A percentile compares a stretch with the other conserved stretches of the same genome.
phyloP scores from a whole-genome alignment of 1,140 invertebrate genomes.

The Pseudomyrmex dendroicus region DNA sequence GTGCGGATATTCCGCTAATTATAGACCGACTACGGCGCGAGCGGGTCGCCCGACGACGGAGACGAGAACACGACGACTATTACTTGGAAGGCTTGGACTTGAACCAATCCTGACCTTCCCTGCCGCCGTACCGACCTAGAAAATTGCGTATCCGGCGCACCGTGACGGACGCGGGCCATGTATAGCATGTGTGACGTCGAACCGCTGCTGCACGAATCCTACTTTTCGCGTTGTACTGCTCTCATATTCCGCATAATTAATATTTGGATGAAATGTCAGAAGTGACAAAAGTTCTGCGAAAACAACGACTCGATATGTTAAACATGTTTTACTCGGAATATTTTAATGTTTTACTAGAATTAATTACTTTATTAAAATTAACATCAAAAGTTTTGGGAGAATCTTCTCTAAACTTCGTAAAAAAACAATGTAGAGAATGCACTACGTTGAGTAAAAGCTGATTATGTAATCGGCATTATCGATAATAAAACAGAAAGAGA shows the following conservation, averaged over 20 bases:
- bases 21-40: slow-evolving; percentile 74
- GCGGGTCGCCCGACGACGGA: slow-evolving; percentile 50
- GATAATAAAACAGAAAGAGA: slow-evolving; percentile 10
- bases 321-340: neutral
- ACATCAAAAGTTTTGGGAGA: neutral
- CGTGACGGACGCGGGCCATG: slow-evolving; percentile 54
- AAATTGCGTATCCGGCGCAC: slow-evolving; percentile 74
- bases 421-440: neutral
- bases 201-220: slow-evolving; percentile 37
- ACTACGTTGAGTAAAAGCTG: neutral
- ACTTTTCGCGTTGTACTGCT: slow-evolving; percentile 2
- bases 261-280: slow-evolving; percentile 19
- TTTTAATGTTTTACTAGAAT: no score
- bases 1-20: slow-evolving; percentile 80
- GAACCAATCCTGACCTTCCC: slow-evolving; percentile 84
- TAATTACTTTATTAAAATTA: neutral
- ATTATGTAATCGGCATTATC: slow-evolving; percentile 10
- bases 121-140: slow-evolving; percentile 80
- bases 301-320: neutral
- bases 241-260: slow-evolving; percentile 43
- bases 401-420: neutral
- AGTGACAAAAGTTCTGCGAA: slow-evolving; percentile 7
- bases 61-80: slow-evolving; percentile 64
- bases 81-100: slow-evolving; percentile 80
- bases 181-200: slow-evolving; percentile 39